Base-by-base conservation (phyloP, 2,797 vertebrate genomes). In the Mus spretus region DNA sequence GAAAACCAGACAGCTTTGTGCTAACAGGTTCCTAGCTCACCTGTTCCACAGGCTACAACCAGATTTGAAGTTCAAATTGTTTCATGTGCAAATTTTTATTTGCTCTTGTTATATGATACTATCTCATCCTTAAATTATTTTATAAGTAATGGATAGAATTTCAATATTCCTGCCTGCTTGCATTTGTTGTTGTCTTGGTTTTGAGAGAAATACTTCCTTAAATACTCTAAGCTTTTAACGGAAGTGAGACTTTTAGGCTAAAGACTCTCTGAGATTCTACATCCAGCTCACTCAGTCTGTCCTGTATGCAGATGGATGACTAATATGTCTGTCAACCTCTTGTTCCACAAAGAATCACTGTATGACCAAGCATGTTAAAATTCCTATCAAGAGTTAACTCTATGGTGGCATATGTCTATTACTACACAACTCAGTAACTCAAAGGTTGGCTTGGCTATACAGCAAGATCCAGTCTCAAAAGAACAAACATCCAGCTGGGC, bases 81-180 rank as follows among this genome's bases (percentile, higher is more conserved):
- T 93, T 94, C 24, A 92, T 37, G 77, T 89, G 82, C 61, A 89
- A 93, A 86, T 59, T 93, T 89, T 92, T 92, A 65, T 84, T 97
- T 24, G 53, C 15, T 63, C 24, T 53, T 92, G 17, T 9, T 90
- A n/a, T 61, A 40, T 89, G 34, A 53, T 79, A 81, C 67, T 47
- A 84, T 61, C 63, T 92, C 78, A 74, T 86, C 91, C 90, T 24
- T 84, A 50, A 89, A 55, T 63, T 37, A 74, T 74, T 89, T 91
- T 95, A 89, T 44, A 84, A 22, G 9, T 44, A 84, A 50, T 78
- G 10, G 19, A 6, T 78, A 92, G 40, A 55, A 94, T 57, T 79
- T 28, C 24, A 86, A 4, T 59, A 55, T 22, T 96, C 65, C 55
- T 1, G 1, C 57, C 63, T 91, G 55, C 22, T 31, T 61, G 47